Percentiles rank a stretch among this genome's conserved stretches.
phyloP scores from a whole-genome alignment of 2,113 vertebrate genomes.

The Delphinapterus leucas region DNA sequence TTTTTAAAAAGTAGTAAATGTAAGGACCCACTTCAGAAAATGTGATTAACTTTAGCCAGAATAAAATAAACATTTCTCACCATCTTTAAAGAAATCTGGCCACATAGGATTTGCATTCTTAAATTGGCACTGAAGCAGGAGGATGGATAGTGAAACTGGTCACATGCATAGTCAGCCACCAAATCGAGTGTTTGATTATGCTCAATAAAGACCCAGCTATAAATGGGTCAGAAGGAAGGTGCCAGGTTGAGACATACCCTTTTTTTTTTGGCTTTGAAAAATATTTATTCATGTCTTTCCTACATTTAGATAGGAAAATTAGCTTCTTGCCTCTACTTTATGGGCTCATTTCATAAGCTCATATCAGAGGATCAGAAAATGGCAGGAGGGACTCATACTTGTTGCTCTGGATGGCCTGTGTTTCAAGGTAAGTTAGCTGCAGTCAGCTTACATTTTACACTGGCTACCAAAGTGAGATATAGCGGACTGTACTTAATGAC shows the following conservation, averaged over 20 bases:
- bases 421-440: not conserved
- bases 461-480: not conserved
- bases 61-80: not conserved
- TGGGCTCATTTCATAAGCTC: not conserved
- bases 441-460: not conserved
- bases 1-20: not conserved
- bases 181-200: not conserved
- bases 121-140: not conserved
- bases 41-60: slow-evolving; percentile 5
- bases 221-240: not conserved
- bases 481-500: not conserved
- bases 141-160: not conserved
- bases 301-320: not conserved
- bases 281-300: not conserved
- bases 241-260: not conserved
- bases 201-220: not conserved
- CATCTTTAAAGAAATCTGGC: slow-evolving; percentile 5
- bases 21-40: not conserved
- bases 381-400: not conserved
- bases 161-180: not conserved
- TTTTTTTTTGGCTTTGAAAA: not conserved
- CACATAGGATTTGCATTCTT: not conserved
- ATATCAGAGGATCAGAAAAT: not conserved
- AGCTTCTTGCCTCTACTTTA: not conserved
- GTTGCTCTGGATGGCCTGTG: not conserved